Evolutionary conservation across 1,140 invertebrate species (phyloP).

Genomic region (Atopsyche davidsoni): DNA sequence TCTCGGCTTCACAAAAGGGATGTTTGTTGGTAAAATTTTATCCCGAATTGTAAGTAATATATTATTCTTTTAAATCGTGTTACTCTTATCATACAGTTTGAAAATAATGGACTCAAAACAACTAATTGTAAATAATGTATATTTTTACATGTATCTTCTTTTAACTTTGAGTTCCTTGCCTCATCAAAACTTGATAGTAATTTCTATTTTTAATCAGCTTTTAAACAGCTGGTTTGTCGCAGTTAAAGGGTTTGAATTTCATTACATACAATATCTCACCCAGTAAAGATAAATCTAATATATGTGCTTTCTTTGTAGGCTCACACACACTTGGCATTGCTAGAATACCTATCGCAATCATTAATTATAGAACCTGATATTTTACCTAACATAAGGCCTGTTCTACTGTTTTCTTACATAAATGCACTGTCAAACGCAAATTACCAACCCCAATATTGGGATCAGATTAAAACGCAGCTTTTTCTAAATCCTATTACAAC

Average conservation of each 20-base stretch:
- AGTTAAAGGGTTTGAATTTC: constrained; percentile 13
- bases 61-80: no score
- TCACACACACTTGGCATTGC: constrained; percentile 47
- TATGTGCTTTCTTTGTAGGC: constrained; percentile 38
- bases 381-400: constrained; percentile 34
- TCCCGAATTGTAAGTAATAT: constrained; percentile 48
- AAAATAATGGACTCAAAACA: no score
- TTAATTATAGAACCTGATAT: constrained; percentile 37
- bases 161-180: no score
- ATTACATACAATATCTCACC: constrained; percentile 11
- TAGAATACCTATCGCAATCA: constrained; percentile 50
- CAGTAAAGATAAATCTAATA: constrained; percentile 14
- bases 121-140: no score
- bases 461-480: constrained; percentile 40
- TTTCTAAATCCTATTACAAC: constrained; percentile 36
- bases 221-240: no score
- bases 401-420: constrained; percentile 44
- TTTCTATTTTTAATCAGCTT: no score
- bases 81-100: no score
- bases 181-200: no score
- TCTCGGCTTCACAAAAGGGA: constrained; percentile 44
- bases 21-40: constrained; percentile 46
- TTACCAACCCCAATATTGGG: constrained; percentile 54
- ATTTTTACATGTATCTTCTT: no score
- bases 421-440: constrained; percentile 49